These are phyloP conservation scores for Cercopithecus neglectus DNA, from an alignment of 2,797 vertebrate species.

Conservation along the genomic window DNA sequence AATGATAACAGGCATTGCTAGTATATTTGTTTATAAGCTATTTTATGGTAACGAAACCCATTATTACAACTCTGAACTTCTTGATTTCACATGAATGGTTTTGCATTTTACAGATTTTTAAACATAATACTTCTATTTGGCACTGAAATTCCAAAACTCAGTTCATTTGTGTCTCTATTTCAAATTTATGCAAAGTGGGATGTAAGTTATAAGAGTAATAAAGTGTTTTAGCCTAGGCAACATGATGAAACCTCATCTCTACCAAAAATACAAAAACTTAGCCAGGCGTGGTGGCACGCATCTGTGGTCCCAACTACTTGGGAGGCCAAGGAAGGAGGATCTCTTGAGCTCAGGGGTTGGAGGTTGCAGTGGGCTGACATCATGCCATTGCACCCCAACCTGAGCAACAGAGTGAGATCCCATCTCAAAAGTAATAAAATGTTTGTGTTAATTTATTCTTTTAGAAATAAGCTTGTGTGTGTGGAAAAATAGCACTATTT, in stretches of 20 bases:
- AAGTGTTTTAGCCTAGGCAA: not conserved
- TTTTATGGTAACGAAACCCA: not conserved
- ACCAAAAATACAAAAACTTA: not conserved
- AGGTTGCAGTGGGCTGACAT: not conserved
- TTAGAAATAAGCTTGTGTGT: not conserved
- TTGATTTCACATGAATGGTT: not conserved
- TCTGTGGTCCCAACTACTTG: not conserved
- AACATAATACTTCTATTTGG: not conserved
- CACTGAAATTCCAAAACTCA: not conserved
- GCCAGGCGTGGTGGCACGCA: not conserved
- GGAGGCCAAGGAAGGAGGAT: not conserved
- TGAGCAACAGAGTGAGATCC: not conserved
- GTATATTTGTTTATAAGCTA: not conserved
- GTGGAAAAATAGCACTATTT: not conserved
- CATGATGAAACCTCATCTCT: not conserved
- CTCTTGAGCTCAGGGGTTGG: not conserved
- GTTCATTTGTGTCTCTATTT: not conserved
- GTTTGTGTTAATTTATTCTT: not conserved
- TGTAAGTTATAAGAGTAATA: not conserved
- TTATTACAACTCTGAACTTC: not conserved
- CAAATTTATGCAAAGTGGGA: not conserved
- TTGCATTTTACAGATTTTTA: not conserved
- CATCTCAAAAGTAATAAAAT: not conserved
- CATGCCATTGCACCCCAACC: not conserved
- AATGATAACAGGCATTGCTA: not conserved